phyloP scores from a whole-genome alignment of 1,140 invertebrate genomes.

The Apis cerana region DNA sequence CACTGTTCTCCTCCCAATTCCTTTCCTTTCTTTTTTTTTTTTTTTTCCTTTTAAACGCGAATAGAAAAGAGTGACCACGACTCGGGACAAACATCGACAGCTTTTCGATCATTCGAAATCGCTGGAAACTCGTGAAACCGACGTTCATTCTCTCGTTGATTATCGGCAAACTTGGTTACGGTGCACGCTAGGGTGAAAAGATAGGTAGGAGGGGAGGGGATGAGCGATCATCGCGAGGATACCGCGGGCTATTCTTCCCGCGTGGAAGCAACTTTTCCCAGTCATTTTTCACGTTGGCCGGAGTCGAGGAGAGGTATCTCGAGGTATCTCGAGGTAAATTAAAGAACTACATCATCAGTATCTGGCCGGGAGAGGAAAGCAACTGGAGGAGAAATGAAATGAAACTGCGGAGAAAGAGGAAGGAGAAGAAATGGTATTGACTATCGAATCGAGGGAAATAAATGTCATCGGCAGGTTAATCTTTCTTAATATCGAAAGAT shows the following conservation, averaged over 20 bases:
- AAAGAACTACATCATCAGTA: constrained; percentile 42
- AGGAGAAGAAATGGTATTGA: constrained; percentile 10
- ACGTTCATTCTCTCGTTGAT: constrained; percentile 28
- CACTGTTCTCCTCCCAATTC: no score
- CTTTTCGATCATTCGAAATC: constrained; percentile 20
- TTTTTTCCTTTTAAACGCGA: neutral
- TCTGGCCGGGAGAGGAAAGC: neutral
- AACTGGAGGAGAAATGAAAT: neutral
- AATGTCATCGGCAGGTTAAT: constrained; percentile 40
- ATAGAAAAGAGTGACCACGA: neutral
- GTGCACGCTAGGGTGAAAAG: constrained; percentile 42
- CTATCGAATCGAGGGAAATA: constrained; percentile 51
- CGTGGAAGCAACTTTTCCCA: constrained; percentile 37
- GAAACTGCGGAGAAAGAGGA: neutral
- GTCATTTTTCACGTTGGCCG: constrained; percentile 58
- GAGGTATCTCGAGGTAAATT: constrained; percentile 49
- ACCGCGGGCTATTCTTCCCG: constrained; percentile 26
- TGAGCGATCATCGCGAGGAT: constrained; percentile 52
- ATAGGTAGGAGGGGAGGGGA: constrained; percentile 36
- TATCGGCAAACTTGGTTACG: constrained; percentile 30
- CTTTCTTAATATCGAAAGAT: neutral
- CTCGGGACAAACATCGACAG: neutral
- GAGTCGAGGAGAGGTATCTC: constrained; percentile 1
- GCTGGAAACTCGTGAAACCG: neutral
- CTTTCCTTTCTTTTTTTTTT: no score